Evolutionary conservation across 2,113 vertebrate species (phyloP).

Genomic region (Perca flavescens): DNA sequence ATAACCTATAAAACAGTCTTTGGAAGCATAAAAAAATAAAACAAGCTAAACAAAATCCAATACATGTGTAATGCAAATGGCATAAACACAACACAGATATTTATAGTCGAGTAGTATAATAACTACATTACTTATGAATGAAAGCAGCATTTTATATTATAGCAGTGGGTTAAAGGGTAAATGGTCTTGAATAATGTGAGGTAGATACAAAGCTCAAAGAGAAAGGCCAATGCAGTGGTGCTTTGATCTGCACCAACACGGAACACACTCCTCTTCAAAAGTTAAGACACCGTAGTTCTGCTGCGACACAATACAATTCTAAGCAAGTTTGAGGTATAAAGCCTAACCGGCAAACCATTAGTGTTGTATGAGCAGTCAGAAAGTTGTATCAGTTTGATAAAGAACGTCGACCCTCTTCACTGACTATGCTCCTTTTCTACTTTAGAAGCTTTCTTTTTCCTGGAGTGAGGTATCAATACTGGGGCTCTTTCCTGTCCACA

Average conservation of each 20-base stretch:
- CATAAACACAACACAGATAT: conserved; percentile 66
- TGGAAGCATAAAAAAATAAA: conserved; percentile 67
- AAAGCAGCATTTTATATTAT: conserved; percentile 58
- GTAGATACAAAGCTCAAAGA: conserved; percentile 78
- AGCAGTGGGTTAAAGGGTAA: conserved; percentile 68
- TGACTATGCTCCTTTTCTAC: conserved; percentile 70
- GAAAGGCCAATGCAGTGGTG: conserved; percentile 47
- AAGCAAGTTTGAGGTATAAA: conserved; percentile 61
- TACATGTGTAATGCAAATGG: conserved; percentile 58
- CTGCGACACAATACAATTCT: conserved; percentile 54
- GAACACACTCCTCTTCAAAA: conserved; percentile 55
- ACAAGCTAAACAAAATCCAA: conserved; percentile 63
- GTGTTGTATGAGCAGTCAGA: conserved; percentile 67
- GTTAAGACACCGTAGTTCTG: conserved; percentile 56
- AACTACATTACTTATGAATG: conserved; percentile 55
- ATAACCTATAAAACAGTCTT: conserved; percentile 72
- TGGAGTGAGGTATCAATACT: conserved; percentile 83
- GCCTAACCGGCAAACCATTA: conserved; percentile 68
- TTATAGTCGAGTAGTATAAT: conserved; percentile 53
- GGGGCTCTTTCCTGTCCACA: conserved; percentile 82
- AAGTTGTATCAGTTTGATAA: conserved; percentile 66
- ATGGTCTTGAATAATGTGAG: conserved; percentile 76
- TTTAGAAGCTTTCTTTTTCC: conserved; percentile 77
- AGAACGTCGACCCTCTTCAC: conserved; percentile 68
- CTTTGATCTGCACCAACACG: conserved; percentile 53